Evolutionary conservation across 2,888 invertebrate genomes (phyloP).

Genomic region (Clitarchus hookeri): DNA sequence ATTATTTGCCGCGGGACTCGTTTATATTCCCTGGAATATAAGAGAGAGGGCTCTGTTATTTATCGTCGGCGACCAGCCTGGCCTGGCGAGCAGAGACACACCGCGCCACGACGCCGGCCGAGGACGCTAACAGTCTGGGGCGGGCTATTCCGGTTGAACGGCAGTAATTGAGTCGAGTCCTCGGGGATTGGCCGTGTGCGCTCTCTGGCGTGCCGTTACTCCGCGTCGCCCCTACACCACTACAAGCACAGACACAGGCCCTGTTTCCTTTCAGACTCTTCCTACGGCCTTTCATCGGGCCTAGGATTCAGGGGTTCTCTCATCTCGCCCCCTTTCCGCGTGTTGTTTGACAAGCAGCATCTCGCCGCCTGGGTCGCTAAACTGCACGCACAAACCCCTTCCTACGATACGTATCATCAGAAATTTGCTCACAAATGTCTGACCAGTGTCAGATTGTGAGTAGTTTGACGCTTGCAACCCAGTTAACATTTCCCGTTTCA

Average conservation of each 20-base stretch:
- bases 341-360: too few species aligned
- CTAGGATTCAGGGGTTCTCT: too few species aligned
- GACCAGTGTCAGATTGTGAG: too few species aligned
- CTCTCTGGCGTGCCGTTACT: slow-evolving; percentile 2
- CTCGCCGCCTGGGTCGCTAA: too few species aligned
- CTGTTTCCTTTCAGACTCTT: not conserved
- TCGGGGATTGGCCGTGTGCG: not conserved
- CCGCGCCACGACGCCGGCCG: not conserved
- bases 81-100: too few species aligned
- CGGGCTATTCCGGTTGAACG: not conserved
- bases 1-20: not conserved
- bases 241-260: not conserved
- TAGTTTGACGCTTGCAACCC: too few species aligned
- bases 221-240: not conserved
- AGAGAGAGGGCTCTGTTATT: not conserved
- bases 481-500: too few species aligned
- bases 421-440: too few species aligned
- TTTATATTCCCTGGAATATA: not conserved
- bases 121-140: not conserved
- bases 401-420: too few species aligned
- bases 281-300: not conserved
- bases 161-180: slow-evolving; percentile 5
- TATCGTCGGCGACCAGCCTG: not conserved
- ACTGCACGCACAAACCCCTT: too few species aligned
- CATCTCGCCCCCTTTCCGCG: too few species aligned